Conservation (phyloP, 2,113 vertebrate genomes). For the Xenus cinereus region DNA sequence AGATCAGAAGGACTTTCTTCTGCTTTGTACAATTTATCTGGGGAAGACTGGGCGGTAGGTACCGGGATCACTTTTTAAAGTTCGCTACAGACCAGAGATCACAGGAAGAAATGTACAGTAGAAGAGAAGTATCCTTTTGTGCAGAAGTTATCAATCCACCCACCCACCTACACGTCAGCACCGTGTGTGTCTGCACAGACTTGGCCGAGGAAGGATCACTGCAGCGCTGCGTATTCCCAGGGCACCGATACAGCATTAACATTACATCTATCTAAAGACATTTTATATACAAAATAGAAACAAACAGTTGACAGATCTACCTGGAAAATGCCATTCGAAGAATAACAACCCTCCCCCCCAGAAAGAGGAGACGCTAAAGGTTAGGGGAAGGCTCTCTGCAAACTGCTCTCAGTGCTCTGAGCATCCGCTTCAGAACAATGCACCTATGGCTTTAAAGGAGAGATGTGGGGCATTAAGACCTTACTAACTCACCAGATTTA, state of each 20-base stretch:
- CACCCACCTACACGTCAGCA: accelerated
- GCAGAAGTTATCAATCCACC: background rate
- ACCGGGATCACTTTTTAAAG: background rate
- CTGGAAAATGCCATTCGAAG: background rate
- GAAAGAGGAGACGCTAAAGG: background rate
- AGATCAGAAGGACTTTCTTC: background rate
- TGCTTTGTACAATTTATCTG: background rate
- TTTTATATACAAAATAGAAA: background rate
- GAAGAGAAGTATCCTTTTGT: background rate
- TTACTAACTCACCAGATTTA: background rate
- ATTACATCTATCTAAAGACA: background rate
- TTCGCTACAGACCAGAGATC: background rate
- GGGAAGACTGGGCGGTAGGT: background rate
- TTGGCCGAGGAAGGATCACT: background rate
- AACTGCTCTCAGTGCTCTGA: background rate
- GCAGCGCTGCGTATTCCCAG: background rate
- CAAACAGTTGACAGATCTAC: background rate
- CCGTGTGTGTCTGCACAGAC: accelerated
- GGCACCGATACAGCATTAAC: background rate
- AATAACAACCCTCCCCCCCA: background rate
- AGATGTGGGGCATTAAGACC: background rate
- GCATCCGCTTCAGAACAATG: background rate
- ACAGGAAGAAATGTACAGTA: background rate
- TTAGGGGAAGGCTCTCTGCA: background rate
- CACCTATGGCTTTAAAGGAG: background rate